Base-by-base conservation (phyloP, 2,113 vertebrate species). In the Melanerpes formicivorus region DNA sequence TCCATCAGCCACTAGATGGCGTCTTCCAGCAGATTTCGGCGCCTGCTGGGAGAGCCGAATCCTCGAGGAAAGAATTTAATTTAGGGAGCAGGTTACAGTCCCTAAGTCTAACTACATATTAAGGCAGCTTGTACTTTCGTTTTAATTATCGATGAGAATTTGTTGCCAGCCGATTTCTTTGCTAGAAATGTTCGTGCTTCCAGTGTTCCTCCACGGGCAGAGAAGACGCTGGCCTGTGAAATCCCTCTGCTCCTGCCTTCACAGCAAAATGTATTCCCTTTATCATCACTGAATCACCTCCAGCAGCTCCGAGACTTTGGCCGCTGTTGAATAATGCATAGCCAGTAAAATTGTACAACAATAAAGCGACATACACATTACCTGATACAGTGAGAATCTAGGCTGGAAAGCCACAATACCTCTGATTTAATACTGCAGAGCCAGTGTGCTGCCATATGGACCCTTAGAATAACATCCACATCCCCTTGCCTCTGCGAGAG, bases 1-100 rank as follows among this genome's bases (percentile, higher is more conserved):
- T 90, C 86, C 63, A 66, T 46, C 87, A 89, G 95, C 97, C 97
- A 76, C 96, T 97, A 97, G 97, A 94, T 97, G 97, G 96, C 96
- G 93, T 40, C 88, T 97, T 97, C 76, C 94, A 92, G 96, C 96
- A 97, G 95, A 96, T 78, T 83, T 95, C 90, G 30, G 76, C 19
- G 55, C 83, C 86, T 70, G 76, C 90, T 88, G 76, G 2, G 34
- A 62, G 26, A 74, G 62, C 32, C 42, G 54, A 78, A 87, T 89
- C 32, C 69, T 26, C 71, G 48, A 69, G 42, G 81, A 87, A 93
- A 91, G 71, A 71, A 18, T 90, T 94, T 94, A 90, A 93, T 93
- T 92, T 85, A 64, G 82, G 85, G 74, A 93, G 67, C 74, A 55
- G 77, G 70, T 92, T 95, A 76, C 66, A 72, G 34, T 32, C 58